A percentile compares a stretch with the other conserved stretches of the same genome.
phyloP scores from a whole-genome alignment of 2,888 invertebrate species.

The Trissolcus brochymenae region DNA sequence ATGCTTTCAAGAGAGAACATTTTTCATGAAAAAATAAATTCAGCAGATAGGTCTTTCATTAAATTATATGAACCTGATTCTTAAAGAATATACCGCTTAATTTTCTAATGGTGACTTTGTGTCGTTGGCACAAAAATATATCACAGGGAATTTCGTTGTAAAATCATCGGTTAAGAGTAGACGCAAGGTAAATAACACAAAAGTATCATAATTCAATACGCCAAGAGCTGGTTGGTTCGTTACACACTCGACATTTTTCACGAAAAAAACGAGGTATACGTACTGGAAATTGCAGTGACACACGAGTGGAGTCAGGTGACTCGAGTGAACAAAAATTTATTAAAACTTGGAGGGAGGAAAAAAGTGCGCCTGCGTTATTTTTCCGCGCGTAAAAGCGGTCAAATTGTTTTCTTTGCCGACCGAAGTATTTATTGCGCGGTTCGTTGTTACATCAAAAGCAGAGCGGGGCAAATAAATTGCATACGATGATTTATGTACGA shows the following conservation, averaged over 20 bases:
- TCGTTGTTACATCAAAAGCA: conserved; percentile 40
- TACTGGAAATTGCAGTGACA: conserved; percentile 53
- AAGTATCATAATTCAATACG: conserved; percentile 55
- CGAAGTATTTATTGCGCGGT: conserved; percentile 40
- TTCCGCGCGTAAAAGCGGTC: conserved; percentile 26
- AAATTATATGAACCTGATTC: neutral
- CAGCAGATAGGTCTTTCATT: neutral
- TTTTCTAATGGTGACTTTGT: neutral
- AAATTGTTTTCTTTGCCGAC: conserved; percentile 45
- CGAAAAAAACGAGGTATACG: conserved; percentile 17
- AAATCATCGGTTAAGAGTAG: conserved; percentile 38
- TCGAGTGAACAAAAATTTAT: conserved; percentile 31
- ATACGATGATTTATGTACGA: conserved; percentile 27
- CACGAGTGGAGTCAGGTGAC: conserved; percentile 52
- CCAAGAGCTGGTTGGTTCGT: conserved; percentile 46
- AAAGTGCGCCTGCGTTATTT: conserved; percentile 14
- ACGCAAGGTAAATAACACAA: conserved; percentile 49
- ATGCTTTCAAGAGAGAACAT: neutral
- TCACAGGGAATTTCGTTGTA: conserved; percentile 41
- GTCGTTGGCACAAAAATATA: conserved; percentile 22
- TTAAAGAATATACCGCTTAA: neutral
- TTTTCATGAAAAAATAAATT: neutral
- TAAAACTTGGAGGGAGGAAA: conserved; percentile 10
- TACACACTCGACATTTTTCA: conserved; percentile 50
- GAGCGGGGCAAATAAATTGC: conserved; percentile 20